A percentile compares a stretch with the other conserved stretches of the same genome.
phyloP scores from a whole-genome alignment of 2,797 vertebrate species.

The Myotis vivesi region DNA sequence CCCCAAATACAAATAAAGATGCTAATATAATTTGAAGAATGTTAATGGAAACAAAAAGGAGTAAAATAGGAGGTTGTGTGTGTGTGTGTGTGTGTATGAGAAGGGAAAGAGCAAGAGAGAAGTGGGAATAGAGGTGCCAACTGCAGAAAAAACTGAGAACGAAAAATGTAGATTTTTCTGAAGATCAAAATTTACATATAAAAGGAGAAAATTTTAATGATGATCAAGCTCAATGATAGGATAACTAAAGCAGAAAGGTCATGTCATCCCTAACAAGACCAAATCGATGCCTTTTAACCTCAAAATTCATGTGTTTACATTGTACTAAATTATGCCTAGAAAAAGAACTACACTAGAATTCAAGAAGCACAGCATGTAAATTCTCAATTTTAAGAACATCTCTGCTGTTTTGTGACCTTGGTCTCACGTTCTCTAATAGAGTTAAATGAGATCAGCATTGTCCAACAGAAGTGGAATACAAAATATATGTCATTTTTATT shows the following conservation, averaged over 20 bases:
- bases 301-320: not conserved
- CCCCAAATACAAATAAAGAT: not conserved
- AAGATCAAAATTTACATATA: not conserved
- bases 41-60: slow-evolving; percentile 13
- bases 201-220: not conserved
- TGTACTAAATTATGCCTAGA: not conserved
- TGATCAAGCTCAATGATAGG: not conserved
- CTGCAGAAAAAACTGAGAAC: not conserved
- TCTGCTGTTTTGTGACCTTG: not conserved
- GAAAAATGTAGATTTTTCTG: not conserved
- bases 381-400: not conserved
- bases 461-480: not conserved
- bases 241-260: not conserved
- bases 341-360: not conserved
- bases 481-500: not conserved
- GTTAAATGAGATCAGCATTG: not conserved
- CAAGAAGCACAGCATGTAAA: not conserved
- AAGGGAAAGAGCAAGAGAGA: not conserved
- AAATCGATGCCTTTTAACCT: not conserved
- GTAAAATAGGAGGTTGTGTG: not conserved
- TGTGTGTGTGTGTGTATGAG: too few relatives aligned
- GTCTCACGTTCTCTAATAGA: not conserved
- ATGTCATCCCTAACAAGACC: not conserved
- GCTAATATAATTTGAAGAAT: not conserved
- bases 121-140: not conserved